phyloP scores from a whole-genome alignment of 2,888 invertebrate genomes.

The Polia nebulosa region DNA sequence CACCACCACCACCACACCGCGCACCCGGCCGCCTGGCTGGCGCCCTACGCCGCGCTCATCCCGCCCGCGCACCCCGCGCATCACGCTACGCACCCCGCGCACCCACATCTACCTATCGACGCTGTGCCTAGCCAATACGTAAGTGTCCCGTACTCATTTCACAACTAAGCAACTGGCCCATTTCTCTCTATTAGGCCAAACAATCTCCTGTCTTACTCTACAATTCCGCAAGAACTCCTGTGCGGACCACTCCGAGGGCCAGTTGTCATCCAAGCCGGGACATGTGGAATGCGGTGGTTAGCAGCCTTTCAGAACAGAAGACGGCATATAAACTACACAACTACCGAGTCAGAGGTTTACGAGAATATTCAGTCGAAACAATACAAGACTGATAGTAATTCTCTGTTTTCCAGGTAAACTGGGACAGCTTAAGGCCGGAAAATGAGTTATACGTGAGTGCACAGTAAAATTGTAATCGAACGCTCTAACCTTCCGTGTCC shows the following conservation, averaged over 20 bases:
- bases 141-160: slow-evolving; percentile 69
- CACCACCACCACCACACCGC: slow-evolving; percentile 86
- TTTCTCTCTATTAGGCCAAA: slow-evolving; percentile 25
- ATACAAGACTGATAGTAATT: slow-evolving; percentile 81
- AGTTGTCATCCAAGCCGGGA: slow-evolving; percentile 41
- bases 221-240: slow-evolving; percentile 21
- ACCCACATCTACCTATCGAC: slow-evolving; percentile 87
- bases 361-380: slow-evolving; percentile 81
- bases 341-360: slow-evolving; percentile 51
- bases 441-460: slow-evolving; percentile 90
- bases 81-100: slow-evolving; percentile 83
- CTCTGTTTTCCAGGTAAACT: slow-evolving; percentile 90
- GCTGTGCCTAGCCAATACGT: slow-evolving; percentile 90
- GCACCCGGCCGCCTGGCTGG: slow-evolving; percentile 86
- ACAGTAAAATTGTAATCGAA: slow-evolving; percentile 76
- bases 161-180: slow-evolving; percentile 45
- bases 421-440: slow-evolving; percentile 91
- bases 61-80: slow-evolving; percentile 84
- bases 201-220: slow-evolving; percentile 18
- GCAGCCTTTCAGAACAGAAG: slow-evolving; percentile 34
- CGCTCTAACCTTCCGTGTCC: slow-evolving; percentile 76
- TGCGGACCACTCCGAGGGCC: slow-evolving; percentile 36
- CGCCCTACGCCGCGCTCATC: slow-evolving; percentile 86
- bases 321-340: slow-evolving; percentile 53
- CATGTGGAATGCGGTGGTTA: slow-evolving; percentile 60